Percentiles rank a stretch among this genome's conserved stretches.
These are phyloP conservation scores for Heteromyza rotundicornis DNA, from an alignment of 2,888 invertebrate species.

Conservation along the genomic window DNA sequence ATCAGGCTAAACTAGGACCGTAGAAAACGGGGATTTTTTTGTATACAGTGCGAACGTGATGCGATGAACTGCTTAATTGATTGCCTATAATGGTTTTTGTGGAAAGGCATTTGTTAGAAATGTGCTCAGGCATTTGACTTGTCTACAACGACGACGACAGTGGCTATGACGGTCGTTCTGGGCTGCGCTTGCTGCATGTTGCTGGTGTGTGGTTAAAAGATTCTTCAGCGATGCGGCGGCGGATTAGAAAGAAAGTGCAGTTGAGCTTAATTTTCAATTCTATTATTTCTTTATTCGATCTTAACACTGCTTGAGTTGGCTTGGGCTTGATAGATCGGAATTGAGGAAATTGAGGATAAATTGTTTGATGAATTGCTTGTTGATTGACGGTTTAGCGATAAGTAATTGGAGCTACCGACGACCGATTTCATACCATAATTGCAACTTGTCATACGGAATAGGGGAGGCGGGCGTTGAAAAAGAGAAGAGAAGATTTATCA, in stretches of 20 bases:
- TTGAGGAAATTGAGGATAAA: conserved; percentile 8
- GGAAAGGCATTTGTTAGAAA: background rate
- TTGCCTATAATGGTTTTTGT: conserved; percentile 42
- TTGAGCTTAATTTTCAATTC: too few species aligned
- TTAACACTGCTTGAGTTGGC: background rate
- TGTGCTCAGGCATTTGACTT: background rate
- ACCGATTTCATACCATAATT: too few species aligned
- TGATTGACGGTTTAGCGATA: conserved; percentile 8
- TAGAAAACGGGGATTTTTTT: too few species aligned
- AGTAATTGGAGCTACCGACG: background rate
- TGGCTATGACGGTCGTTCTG: too few species aligned
- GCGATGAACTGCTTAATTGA: conserved; percentile 52
- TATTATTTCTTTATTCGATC: too few species aligned
- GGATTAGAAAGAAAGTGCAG: too few species aligned
- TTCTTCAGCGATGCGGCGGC: background rate
- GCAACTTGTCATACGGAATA: too few species aligned
- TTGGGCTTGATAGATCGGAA: background rate
- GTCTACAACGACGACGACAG: too few species aligned
- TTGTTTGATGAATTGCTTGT: background rate
- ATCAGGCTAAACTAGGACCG: too few species aligned
- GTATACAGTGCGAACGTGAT: conserved; percentile 54
- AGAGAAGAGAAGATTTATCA: too few species aligned
- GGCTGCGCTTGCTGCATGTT: too few species aligned
- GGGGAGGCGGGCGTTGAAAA: too few species aligned
- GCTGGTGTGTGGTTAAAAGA: background rate